These are phyloP conservation scores for Pemphigus obesinymphae DNA, from an alignment of 1,140 invertebrate genomes.

Conservation along the genomic window DNA sequence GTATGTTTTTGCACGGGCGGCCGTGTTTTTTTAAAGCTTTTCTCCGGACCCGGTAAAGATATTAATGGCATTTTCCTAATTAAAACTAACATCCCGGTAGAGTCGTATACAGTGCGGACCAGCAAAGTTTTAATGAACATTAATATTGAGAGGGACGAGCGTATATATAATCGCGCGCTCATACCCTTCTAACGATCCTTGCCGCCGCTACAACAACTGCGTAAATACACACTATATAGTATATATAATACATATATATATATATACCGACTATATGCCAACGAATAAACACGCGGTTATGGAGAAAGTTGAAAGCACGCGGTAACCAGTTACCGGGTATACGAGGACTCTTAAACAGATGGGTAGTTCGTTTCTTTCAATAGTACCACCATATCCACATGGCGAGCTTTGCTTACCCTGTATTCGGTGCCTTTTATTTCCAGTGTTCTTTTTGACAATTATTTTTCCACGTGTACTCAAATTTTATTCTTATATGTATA, in stretches of 20 bases:
- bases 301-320: not conserved
- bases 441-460: too few relatives aligned
- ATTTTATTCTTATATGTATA: too few relatives aligned
- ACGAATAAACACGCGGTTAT: not conserved
- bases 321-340: too few relatives aligned
- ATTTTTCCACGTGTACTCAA: too few relatives aligned
- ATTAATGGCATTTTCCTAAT: conserved; percentile 36
- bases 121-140: conserved; percentile 39
- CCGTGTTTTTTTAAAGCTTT: not conserved
- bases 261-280: not conserved
- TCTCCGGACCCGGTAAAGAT: not conserved
- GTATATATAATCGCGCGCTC: not conserved
- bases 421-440: too few relatives aligned
- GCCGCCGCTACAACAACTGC: not conserved
- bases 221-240: too few relatives aligned
- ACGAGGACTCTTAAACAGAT: too few relatives aligned
- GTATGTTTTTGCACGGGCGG: too few relatives aligned
- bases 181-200: conserved; percentile 14
- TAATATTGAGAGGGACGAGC: conserved; percentile 25
- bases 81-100: conserved; percentile 22
- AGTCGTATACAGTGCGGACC: not conserved
- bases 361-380: too few relatives aligned
- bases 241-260: not conserved
- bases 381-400: too few relatives aligned
- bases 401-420: too few relatives aligned